Evolutionary conservation across 2,888 invertebrate species (phyloP).

Genomic region (Saturnia pavonia): DNA sequence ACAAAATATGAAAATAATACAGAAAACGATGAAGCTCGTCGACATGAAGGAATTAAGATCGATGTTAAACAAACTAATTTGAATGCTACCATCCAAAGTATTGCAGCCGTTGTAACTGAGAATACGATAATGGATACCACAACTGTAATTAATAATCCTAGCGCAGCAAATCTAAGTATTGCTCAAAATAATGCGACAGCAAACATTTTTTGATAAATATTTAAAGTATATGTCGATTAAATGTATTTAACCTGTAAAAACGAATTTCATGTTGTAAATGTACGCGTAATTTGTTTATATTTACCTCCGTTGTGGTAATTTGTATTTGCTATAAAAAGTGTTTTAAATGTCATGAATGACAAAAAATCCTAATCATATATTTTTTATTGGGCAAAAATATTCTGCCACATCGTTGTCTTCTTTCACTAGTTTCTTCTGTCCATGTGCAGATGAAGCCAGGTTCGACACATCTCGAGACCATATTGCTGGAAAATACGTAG

Average conservation of each 20-base stretch:
- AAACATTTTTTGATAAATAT: conserved; percentile 7
- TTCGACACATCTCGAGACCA: too few species aligned
- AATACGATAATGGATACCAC: conserved; percentile 16
- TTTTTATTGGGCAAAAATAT: too few species aligned
- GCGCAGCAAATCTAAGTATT: conserved; percentile 12
- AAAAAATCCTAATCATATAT: too few species aligned
- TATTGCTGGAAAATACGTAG: too few species aligned
- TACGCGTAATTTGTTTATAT: background rate
- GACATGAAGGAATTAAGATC: conserved; percentile 16
- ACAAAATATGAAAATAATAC: conserved; percentile 9
- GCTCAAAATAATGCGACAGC: conserved; percentile 9
- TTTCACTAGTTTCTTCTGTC: too few species aligned
- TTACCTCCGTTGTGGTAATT: background rate
- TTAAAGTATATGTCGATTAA: background rate
- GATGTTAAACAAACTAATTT: conserved; percentile 14
- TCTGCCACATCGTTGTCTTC: too few species aligned
- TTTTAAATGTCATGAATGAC: too few species aligned
- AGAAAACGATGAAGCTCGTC: conserved; percentile 19
- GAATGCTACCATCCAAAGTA: background rate
- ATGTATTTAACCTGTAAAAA: background rate
- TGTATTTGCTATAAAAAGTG: background rate
- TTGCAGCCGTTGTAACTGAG: background rate
- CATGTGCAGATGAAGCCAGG: too few species aligned
- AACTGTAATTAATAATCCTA: background rate
- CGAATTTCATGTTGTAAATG: background rate